Percentiles rank a stretch among this genome's conserved stretches.
These are phyloP conservation scores for rat (Rattus norvegicus) DNA, from an alignment of 2,113 vertebrate genomes.

Conservation along the genomic window GRCr8 NC_086020.1:184754501-184755000, in stretches of 20 bases:
- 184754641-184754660: slow-evolving; percentile 89
- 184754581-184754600: slow-evolving; percentile 67
- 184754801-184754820: slow-evolving; percentile 85
- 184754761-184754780: slow-evolving; percentile 87
- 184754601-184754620: slow-evolving; percentile 89
- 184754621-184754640: slow-evolving; percentile 88
- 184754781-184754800: slow-evolving; percentile 87
- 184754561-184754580: slow-evolving; percentile 84
- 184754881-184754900: slow-evolving; percentile 44
- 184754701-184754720: background rate
- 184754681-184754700: background rate
- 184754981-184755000: slow-evolving; percentile 77
- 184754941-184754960: background rate
- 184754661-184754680: background rate
- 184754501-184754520: slow-evolving; percentile 92
- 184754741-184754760: slow-evolving; percentile 91
- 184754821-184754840: slow-evolving; percentile 83
- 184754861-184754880: slow-evolving; percentile 37
- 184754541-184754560: slow-evolving; percentile 90
- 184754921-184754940: background rate
- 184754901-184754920: background rate
- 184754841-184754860: slow-evolving; percentile 35
- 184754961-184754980: slow-evolving; percentile 61
- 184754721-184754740: slow-evolving; percentile 75
- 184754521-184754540: slow-evolving; percentile 90